Evolutionary conservation across 2,113 vertebrate species (phyloP).

Genomic region (Trachemys scripta): DNA sequence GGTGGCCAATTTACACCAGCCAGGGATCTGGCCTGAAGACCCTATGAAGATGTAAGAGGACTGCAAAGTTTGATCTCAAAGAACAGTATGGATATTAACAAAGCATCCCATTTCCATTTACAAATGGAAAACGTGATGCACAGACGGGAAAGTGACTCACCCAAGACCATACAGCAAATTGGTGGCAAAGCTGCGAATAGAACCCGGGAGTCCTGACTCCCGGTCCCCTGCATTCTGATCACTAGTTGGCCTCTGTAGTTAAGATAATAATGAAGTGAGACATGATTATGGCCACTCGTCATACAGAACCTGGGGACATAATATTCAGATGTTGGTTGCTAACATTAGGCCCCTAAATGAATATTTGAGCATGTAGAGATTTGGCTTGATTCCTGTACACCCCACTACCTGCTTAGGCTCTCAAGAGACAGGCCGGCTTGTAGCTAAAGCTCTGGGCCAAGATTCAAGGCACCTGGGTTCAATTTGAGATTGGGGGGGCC

Average conservation of each 20-base stretch:
- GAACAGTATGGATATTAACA: background rate
- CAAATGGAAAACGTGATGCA: background rate
- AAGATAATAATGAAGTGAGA: background rate
- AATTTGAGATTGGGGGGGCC: background rate
- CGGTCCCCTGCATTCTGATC: background rate
- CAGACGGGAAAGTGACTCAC: background rate
- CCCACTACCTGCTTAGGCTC: background rate
- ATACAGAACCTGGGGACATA: background rate
- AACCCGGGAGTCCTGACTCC: background rate
- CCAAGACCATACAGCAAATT: background rate
- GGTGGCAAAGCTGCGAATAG: background rate
- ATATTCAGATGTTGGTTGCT: background rate
- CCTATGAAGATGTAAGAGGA: background rate
- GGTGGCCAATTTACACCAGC: background rate
- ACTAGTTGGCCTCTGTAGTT: background rate
- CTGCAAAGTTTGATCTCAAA: background rate
- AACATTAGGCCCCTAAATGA: background rate
- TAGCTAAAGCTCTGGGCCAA: background rate
- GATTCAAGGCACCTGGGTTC: background rate
- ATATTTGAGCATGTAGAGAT: background rate
- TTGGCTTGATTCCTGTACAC: background rate
- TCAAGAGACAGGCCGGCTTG: background rate
- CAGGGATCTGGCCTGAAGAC: background rate
- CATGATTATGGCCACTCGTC: background rate
- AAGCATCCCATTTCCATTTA: background rate